These are phyloP conservation scores for Abrostola triplasia DNA, from an alignment of 2,888 invertebrate species.

Conservation along the genomic window DNA sequence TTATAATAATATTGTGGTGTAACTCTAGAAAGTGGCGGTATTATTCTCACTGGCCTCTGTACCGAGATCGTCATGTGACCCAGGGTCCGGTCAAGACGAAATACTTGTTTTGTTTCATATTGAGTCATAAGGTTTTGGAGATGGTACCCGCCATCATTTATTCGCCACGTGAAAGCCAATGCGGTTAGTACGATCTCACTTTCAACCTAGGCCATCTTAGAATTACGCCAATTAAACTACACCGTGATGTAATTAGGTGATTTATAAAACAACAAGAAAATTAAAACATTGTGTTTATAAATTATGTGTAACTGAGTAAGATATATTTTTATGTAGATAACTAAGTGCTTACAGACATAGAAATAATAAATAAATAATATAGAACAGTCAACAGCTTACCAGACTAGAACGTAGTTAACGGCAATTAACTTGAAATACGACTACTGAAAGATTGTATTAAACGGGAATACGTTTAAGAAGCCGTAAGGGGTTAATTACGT, in stretches of 20 bases:
- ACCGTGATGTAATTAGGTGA: too few species aligned
- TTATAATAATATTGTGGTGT: conserved; percentile 19
- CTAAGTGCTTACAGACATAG: neutral
- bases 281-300: too few species aligned
- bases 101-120: neutral
- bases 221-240: too few species aligned
- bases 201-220: too few species aligned
- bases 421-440: conserved; percentile 33
- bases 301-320: too few species aligned
- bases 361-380: conserved; percentile 1
- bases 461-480: conserved; percentile 11
- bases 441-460: conserved; percentile 7
- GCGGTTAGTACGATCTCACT: neutral
- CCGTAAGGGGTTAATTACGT: conserved; percentile 9
- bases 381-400: conserved; percentile 23
- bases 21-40: conserved; percentile 60
- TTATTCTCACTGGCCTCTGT: conserved; percentile 3
- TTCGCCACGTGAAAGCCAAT: neutral
- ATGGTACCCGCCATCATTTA: neutral
- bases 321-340: neutral
- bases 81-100: neutral
- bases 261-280: too few species aligned
- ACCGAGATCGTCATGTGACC: conserved; percentile 11
- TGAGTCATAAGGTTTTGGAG: neutral
- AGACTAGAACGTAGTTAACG: conserved; percentile 49